A percentile compares a stretch with the other conserved stretches of the same genome.
phyloP scores from a whole-genome alignment of 2,888 invertebrate species.

The Tachystola acroxantha region DNA sequence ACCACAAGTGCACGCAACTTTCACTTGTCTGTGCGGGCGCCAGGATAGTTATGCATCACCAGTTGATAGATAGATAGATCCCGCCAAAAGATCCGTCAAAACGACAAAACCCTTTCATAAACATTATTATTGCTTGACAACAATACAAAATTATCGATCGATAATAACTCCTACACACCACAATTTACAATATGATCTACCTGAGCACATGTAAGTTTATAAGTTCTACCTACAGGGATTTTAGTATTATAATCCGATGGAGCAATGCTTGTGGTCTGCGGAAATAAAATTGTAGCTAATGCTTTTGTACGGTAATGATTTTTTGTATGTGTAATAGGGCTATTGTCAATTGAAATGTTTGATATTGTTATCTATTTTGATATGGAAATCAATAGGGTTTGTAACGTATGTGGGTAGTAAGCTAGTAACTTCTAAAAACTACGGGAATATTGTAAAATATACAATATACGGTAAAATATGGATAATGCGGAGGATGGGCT shows the following conservation, averaged over 20 bases:
- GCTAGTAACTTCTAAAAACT: too few relatives aligned
- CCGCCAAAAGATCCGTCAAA: slow-evolving; percentile 17
- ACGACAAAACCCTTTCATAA: slow-evolving; percentile 31
- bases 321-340: slow-evolving; percentile 28
- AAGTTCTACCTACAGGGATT: neutral
- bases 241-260: neutral
- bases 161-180: slow-evolving; percentile 29
- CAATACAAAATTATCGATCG: slow-evolving; percentile 25
- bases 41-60: slow-evolving; percentile 47
- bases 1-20: slow-evolving; percentile 36
- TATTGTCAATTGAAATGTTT: slow-evolving; percentile 54
- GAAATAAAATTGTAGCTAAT: neutral
- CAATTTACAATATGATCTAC: slow-evolving; percentile 9
- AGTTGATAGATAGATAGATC: slow-evolving; percentile 37
- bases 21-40: slow-evolving; percentile 27
- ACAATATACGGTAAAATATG: too few relatives aligned
- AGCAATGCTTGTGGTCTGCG: neutral
- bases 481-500: too few relatives aligned
- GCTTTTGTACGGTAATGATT: slow-evolving; percentile 15
- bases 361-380: slow-evolving; percentile 41
- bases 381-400: slow-evolving; percentile 21
- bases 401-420: slow-evolving; percentile 41
- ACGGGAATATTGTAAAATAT: too few relatives aligned
- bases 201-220: too few relatives aligned
- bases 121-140: slow-evolving; percentile 24